Conservation (phyloP, 2,888 invertebrate species). For the Chloroclystis v-ata region DNA sequence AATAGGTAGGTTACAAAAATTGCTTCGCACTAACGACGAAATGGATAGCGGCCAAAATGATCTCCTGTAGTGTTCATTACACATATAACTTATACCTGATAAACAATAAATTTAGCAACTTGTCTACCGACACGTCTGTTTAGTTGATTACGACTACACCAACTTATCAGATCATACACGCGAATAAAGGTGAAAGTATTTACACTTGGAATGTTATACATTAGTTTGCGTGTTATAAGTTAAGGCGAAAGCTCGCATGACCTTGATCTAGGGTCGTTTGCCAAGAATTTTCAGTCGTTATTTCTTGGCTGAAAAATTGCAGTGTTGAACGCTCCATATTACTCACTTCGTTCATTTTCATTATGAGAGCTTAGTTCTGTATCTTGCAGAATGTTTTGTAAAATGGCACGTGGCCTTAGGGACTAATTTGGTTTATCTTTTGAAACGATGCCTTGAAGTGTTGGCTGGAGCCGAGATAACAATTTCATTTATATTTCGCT, state of each 20-base stretch:
- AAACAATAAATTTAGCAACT: not conserved
- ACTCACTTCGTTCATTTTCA: too few species aligned
- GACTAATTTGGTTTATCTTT: constrained; percentile 5
- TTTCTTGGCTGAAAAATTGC: too few species aligned
- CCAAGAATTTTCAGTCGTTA: constrained; percentile 20
- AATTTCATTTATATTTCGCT: constrained; percentile 1
- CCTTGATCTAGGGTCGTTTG: constrained; percentile 39
- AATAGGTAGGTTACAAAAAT: too few species aligned
- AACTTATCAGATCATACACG: constrained; percentile 18
- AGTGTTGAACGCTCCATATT: not conserved
- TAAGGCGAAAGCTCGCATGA: constrained; percentile 48
- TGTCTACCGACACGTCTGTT: constrained; percentile 2
- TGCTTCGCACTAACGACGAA: too few species aligned
- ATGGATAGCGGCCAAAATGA: too few species aligned
- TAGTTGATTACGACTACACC: constrained; percentile 9
- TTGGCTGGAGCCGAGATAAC: not conserved
- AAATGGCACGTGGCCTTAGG: not conserved
- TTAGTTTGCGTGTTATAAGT: constrained; percentile 17
- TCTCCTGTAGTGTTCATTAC: too few species aligned
- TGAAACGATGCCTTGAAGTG: constrained; percentile 1
- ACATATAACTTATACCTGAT: not conserved
- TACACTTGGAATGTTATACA: constrained; percentile 7
- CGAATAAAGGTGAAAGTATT: constrained; percentile 17
- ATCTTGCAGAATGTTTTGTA: not conserved
- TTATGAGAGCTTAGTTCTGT: not conserved